A percentile compares a stretch with the other conserved stretches of the same genome.
Evolutionary conservation across 2,797 vertebrate species (phyloP).

Genomic region (Zenarchopterus dispar): DNA sequence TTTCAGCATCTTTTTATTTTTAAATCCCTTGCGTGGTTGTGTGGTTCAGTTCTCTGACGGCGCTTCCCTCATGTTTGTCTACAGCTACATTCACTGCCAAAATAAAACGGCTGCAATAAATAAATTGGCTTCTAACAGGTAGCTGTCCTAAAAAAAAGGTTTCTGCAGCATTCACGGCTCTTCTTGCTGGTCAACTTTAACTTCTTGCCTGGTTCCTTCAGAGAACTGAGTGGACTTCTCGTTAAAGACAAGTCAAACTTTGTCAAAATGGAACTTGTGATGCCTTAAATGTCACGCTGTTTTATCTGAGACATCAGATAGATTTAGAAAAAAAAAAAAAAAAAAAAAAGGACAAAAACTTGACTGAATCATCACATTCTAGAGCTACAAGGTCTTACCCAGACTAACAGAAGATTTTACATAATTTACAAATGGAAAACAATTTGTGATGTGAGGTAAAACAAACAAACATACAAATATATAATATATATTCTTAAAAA

Average conservation of each 20-base stretch:
- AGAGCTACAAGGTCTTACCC: slow-evolving; percentile 77
- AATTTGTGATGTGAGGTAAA: slow-evolving; percentile 80
- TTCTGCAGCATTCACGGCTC: slow-evolving; percentile 64
- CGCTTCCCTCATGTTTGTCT: slow-evolving; percentile 75
- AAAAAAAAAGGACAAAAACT: slow-evolving; percentile 7
- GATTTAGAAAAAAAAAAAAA: slow-evolving; percentile 33
- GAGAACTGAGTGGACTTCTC: slow-evolving; percentile 32
- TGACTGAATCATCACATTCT: slow-evolving; percentile 75
- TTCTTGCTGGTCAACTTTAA: slow-evolving; percentile 51
- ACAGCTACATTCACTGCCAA: slow-evolving; percentile 81
- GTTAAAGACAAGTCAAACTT: slow-evolving; percentile 45
- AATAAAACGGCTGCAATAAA: slow-evolving; percentile 76
- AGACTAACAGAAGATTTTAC: slow-evolving; percentile 78
- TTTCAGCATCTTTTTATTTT: slow-evolving; percentile 45
- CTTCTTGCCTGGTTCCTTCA: slow-evolving; percentile 45
- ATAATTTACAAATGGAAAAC: slow-evolving; percentile 84
- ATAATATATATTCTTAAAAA: slow-evolving; percentile 89
- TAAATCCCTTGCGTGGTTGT: slow-evolving; percentile 68
- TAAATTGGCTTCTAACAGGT: slow-evolving; percentile 70
- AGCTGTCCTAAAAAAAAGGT: slow-evolving; percentile 50
- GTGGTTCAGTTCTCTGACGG: slow-evolving; percentile 75
- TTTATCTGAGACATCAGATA: slow-evolving; percentile 68
- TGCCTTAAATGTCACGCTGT: slow-evolving; percentile 59
- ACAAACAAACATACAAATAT: slow-evolving; percentile 88
- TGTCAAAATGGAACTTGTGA: slow-evolving; percentile 54